These are phyloP conservation scores for Dynastes hyllus DNA, from an alignment of 2,888 invertebrate genomes.

Conservation along the genomic window DNA sequence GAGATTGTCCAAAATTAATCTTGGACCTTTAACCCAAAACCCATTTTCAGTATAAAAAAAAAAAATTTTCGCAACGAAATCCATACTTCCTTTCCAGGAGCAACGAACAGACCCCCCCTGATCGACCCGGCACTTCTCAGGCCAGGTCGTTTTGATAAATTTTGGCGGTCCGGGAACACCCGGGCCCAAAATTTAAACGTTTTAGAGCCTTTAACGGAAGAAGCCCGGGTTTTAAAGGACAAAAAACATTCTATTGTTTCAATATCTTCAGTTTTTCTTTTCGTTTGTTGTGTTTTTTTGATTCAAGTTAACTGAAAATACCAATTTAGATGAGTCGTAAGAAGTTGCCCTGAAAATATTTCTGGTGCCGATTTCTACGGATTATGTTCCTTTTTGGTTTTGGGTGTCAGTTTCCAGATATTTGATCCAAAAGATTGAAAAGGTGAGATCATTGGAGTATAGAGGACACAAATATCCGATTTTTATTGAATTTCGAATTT, in stretches of 20 bases:
- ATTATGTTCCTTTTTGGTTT: slow-evolving; percentile 84
- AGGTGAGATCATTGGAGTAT: slow-evolving; percentile 56
- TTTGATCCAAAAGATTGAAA: slow-evolving; percentile 69
- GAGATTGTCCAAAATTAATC: no score
- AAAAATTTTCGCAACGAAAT: no score
- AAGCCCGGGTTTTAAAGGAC: slow-evolving; percentile 58
- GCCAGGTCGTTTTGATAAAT: slow-evolving; percentile 96
- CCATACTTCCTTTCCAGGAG: slow-evolving; percentile 74
- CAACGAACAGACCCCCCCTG: slow-evolving; percentile 97
- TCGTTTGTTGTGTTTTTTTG: slow-evolving; percentile 69
- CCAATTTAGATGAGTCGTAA: slow-evolving; percentile 79
- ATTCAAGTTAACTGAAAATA: slow-evolving; percentile 78
- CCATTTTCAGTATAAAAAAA: no score
- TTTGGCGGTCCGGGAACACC: slow-evolving; percentile 92
- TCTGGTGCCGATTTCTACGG: slow-evolving; percentile 95
- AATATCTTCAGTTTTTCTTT: background rate
- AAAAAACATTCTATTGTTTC: background rate
- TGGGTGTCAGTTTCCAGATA: slow-evolving; percentile 81
- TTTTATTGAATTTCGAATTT: no score
- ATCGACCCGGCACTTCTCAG: slow-evolving; percentile 94
- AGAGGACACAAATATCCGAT: no score
- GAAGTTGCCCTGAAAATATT: slow-evolving; percentile 81
- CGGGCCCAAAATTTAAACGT: slow-evolving; percentile 86
- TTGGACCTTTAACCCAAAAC: no score
- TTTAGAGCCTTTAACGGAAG: slow-evolving; percentile 87